Base-by-base conservation (phyloP, 1,140 invertebrate genomes). In the Sesamia nonagrioides region DNA sequence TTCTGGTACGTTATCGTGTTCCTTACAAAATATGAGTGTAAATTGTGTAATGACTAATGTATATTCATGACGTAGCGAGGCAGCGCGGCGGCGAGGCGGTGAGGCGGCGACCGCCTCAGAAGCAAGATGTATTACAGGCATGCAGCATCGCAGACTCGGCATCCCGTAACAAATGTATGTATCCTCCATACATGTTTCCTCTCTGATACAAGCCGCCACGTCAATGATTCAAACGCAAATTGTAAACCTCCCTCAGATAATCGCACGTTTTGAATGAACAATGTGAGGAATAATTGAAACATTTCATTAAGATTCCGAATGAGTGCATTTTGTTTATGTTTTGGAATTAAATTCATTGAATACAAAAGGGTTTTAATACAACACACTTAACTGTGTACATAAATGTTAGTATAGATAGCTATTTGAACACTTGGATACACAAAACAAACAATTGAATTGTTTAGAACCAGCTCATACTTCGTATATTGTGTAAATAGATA, bases 31-130 rank as follows among this genome's bases (percentile, higher is more conserved):
- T 81, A 81, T 84, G 63, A 77, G 61, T 78, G 75, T 73, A 84
- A 75, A 84, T 84, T 81, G 63, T 79, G 71, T 84, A 84, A 84
- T 82, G 78, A 80, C 76, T 80, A 80, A 82, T 82, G 83, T 80
- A 79, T 84, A 84, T 84, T 82, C 81, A 82, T 84, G 63, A 52
- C 35, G 63, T 68, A 54, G 35, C 52, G 71, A 35, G 54, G 61
- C 56, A 33, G 68, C 18, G 73, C 54, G 54, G 74, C 60, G 13
- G 50, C 27, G 60, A 54, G 52, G 68, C 63, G 69, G 79, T 56
- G 48, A 68, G 74, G 48, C 48, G 17, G 40, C 35, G 42, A 33
- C 40, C 15, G 15, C 72, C 77, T 71, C 61, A 63, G 76, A 75
- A 73, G 74, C 78, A 78, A 80, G 78, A 80, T 80, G 78, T 78